A percentile compares a stretch with the other conserved stretches of the same genome.
Conservation (phyloP, 2,113 vertebrate genomes). For the Asarcornis scutulata region DNA sequence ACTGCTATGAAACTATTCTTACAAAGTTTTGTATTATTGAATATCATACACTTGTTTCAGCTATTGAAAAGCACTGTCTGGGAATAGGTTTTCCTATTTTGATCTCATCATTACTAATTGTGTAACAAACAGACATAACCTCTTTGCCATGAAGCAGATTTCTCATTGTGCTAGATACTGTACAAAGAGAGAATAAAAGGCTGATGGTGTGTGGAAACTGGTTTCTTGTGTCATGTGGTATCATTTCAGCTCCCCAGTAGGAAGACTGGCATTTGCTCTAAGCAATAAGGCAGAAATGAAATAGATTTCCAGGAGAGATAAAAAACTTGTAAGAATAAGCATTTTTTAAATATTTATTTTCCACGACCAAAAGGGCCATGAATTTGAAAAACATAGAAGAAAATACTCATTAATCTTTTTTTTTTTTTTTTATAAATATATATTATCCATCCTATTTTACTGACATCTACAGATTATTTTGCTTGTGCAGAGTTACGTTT, state of each 20-base stretch:
- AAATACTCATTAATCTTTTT: background rate
- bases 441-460: background rate
- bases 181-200: background rate
- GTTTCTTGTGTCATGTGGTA: background rate
- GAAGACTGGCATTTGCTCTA: background rate
- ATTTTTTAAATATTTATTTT: background rate
- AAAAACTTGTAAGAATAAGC: background rate
- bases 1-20: background rate
- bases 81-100: background rate
- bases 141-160: background rate
- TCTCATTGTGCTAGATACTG: background rate
- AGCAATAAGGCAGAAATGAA: background rate
- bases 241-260: background rate
- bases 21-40: background rate
- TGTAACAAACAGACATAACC: background rate
- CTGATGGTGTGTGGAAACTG: background rate
- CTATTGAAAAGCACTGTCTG: background rate
- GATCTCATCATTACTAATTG: background rate
- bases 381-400: background rate
- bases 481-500: background rate
- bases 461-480: background rate
- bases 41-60: background rate
- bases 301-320: background rate
- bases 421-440: background rate
- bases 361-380: background rate